Percentiles rank a stretch among this genome's conserved stretches.
Evolutionary conservation across 1,140 invertebrate species (phyloP).

Genomic region (Drosophila sulfurigaster): DNA sequence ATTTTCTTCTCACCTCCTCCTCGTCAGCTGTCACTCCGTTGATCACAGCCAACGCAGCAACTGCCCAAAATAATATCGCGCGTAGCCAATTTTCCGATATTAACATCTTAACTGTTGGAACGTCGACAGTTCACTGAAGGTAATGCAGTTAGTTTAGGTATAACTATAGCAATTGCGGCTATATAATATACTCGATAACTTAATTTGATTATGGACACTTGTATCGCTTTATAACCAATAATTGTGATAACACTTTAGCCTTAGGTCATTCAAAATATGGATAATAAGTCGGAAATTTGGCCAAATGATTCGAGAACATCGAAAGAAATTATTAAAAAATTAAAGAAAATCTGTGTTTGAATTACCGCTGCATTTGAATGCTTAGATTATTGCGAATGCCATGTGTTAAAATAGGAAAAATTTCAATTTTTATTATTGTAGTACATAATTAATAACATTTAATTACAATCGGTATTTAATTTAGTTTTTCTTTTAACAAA

Average conservation of each 20-base stretch:
- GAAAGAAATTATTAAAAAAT: neutral
- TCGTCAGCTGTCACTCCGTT: constrained; percentile 58
- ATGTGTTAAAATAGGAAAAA: too few relatives aligned
- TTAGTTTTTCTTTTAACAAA: too few relatives aligned
- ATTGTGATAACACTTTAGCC: constrained; percentile 35
- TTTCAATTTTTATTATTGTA: too few relatives aligned
- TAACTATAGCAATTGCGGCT: constrained; percentile 15
- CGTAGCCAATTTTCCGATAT: constrained; percentile 40
- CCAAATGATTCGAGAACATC: neutral
- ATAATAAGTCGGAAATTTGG: neutral
- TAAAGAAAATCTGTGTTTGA: neutral
- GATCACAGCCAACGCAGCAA: constrained; percentile 83
- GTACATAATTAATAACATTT: too few relatives aligned
- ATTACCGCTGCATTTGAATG: too few relatives aligned
- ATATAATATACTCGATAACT: constrained; percentile 38
- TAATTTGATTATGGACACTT: constrained; percentile 48
- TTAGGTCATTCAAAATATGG: neutral
- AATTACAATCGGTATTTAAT: too few relatives aligned
- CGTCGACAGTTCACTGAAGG: constrained; percentile 50
- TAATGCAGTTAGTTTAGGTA: neutral
- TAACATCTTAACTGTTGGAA: constrained; percentile 61
- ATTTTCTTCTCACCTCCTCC: constrained; percentile 46
- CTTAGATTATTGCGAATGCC: too few relatives aligned
- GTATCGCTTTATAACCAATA: constrained; percentile 50
- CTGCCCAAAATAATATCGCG: constrained; percentile 50